Conservation (phyloP, 2,113 vertebrate genomes). For the Saguinus imperator region DNA sequence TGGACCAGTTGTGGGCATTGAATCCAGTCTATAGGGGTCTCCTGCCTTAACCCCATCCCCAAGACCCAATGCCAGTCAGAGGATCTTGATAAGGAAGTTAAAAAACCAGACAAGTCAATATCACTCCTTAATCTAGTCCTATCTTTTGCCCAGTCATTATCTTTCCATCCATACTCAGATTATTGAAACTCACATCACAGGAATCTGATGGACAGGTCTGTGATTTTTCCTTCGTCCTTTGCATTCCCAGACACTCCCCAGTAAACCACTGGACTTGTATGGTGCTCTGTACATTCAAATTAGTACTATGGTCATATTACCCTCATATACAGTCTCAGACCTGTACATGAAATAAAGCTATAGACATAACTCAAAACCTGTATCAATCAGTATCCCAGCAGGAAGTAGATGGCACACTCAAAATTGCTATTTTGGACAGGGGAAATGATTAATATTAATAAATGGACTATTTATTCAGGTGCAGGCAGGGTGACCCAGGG, state of each 20-base stretch:
- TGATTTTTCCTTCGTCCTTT: not conserved
- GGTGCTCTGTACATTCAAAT: conserved; percentile 1
- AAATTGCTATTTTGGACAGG: not conserved
- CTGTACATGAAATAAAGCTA: not conserved
- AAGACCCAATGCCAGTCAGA: not conserved
- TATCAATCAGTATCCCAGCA: not conserved
- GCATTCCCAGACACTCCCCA: not conserved
- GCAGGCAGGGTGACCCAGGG: not conserved
- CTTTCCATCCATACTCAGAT: not conserved
- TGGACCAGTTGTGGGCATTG: not conserved
- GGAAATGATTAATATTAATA: not conserved
- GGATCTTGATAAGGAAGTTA: not conserved
- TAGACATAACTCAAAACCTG: not conserved
- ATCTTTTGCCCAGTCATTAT: not conserved
- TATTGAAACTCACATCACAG: conserved; percentile 14
- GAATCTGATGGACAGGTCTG: not conserved
- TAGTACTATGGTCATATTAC: not conserved
- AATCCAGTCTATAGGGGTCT: not conserved
- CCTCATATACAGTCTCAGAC: not conserved
- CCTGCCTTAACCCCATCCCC: not conserved
- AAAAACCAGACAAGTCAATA: not conserved
- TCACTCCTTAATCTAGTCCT: not conserved
- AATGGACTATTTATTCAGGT: not conserved
- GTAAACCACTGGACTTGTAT: not conserved
- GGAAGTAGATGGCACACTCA: not conserved